These are phyloP conservation scores for Aporophyla nigra DNA, from an alignment of 2,888 invertebrate genomes.

Conservation along the genomic window DNA sequence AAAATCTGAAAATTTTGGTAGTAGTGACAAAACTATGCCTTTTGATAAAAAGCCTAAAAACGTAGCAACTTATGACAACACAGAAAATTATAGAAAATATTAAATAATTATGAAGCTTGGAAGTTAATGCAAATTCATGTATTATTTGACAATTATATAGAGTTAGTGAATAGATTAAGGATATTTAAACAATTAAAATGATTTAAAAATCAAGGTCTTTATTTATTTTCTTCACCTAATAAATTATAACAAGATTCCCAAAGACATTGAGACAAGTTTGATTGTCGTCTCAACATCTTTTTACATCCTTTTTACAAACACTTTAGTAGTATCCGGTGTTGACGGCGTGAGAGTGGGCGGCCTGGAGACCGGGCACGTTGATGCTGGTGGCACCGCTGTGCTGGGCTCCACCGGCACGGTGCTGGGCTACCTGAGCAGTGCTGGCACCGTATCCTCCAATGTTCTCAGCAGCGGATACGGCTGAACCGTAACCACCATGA, in stretches of 20 bases:
- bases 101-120: background rate
- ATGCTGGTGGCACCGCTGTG: constrained; percentile 81
- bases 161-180: constrained; percentile 22
- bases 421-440: constrained; percentile 80
- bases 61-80: constrained; percentile 8
- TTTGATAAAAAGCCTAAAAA: constrained; percentile 40
- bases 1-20: constrained; percentile 32
- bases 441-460: constrained; percentile 76
- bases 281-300: constrained; percentile 83
- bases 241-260: constrained; percentile 37
- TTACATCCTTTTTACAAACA: constrained; percentile 37
- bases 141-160: constrained; percentile 1
- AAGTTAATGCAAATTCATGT: background rate
- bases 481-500: constrained; percentile 68
- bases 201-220: constrained; percentile 69
- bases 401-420: constrained; percentile 72
- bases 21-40: constrained; percentile 35
- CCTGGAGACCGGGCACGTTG: constrained; percentile 80
- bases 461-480: constrained; percentile 80
- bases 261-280: constrained; percentile 83
- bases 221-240: constrained; percentile 67
- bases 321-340: constrained; percentile 80
- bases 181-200: constrained; percentile 52
- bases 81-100: constrained; percentile 3
- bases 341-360: constrained; percentile 81